Evolutionary conservation across 2,888 invertebrate species (phyloP).

Genomic region (Cactoblastis cactorum): DNA sequence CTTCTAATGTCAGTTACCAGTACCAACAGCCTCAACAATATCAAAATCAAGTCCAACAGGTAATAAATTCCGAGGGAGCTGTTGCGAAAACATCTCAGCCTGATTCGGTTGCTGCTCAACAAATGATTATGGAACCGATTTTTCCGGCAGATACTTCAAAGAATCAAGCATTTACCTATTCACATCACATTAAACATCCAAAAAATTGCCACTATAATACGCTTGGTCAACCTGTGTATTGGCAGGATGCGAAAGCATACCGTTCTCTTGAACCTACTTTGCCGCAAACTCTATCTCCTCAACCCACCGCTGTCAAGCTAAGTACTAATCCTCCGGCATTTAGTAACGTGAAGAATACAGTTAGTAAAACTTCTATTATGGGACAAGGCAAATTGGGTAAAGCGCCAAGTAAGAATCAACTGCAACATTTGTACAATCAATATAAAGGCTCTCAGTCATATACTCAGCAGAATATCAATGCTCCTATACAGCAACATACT

Average conservation of each 20-base stretch:
- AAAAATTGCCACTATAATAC: slow-evolving; percentile 49
- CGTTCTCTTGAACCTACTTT: slow-evolving; percentile 33
- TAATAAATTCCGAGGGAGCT: slow-evolving; percentile 32
- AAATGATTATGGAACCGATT: slow-evolving; percentile 48
- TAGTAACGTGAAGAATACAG: slow-evolving; percentile 53
- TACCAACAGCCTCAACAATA: slow-evolving; percentile 27
- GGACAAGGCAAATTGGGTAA: slow-evolving; percentile 40
- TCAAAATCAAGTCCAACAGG: slow-evolving; percentile 25
- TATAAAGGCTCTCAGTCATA: slow-evolving; percentile 64
- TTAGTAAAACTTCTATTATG: slow-evolving; percentile 61
- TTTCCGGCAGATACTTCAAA: slow-evolving; percentile 50
- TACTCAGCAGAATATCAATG: slow-evolving; percentile 51
- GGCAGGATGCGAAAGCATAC: slow-evolving; percentile 46
- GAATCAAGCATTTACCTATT: slow-evolving; percentile 20
- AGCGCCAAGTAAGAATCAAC: slow-evolving; percentile 53
- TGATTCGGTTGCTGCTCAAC: slow-evolving; percentile 22
- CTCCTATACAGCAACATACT: slow-evolving; percentile 32
- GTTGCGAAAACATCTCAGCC: slow-evolving; percentile 21
- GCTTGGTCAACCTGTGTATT: slow-evolving; percentile 61
- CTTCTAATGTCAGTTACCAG: slow-evolving; percentile 21
- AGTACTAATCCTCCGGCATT: slow-evolving; percentile 31
- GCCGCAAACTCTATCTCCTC: slow-evolving; percentile 61
- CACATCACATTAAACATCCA: slow-evolving; percentile 25
- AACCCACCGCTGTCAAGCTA: slow-evolving; percentile 27
- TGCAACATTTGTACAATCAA: slow-evolving; percentile 62